A percentile compares a stretch with the other conserved stretches of the same genome.
Conservation (phyloP, 2,797 vertebrate genomes). For the Adelosebastes latens region DNA sequence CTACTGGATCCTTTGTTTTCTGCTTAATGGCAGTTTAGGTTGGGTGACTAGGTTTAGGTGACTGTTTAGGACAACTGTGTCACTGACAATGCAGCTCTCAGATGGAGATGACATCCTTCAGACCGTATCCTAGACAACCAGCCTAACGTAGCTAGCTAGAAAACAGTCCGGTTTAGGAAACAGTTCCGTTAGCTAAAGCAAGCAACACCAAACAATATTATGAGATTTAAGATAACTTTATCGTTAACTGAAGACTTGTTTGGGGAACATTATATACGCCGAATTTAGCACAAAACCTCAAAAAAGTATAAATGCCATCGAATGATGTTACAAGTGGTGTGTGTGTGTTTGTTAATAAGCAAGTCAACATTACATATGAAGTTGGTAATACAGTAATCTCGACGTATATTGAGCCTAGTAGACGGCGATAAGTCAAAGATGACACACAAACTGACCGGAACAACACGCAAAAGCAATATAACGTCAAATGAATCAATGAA, state of each 20-base stretch:
- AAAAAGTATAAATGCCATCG: not conserved
- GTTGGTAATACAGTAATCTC: not conserved
- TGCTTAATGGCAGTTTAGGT: not conserved
- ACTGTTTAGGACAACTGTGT: not conserved
- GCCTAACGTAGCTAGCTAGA: too few relatives aligned
- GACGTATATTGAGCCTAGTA: not conserved
- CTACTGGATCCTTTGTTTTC: not conserved
- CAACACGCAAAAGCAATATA: fast-evolving
- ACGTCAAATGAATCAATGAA: not conserved
- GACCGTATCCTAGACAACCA: too few relatives aligned
- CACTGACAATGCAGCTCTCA: too few relatives aligned
- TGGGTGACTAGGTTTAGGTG: too few relatives aligned
- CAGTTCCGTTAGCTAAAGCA: too few relatives aligned
- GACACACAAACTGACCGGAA: not conserved
- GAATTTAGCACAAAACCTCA: not conserved
- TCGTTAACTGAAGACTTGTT: not conserved
- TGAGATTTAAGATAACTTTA: too few relatives aligned
- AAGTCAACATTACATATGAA: not conserved
- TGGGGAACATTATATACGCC: too few relatives aligned
- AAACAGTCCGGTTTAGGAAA: too few relatives aligned
- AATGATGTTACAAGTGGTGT: not conserved
- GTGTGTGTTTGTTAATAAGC: not conserved
- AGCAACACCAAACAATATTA: too few relatives aligned
- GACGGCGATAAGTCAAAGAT: not conserved
- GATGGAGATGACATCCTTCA: too few relatives aligned